Percentiles rank a stretch among this genome's conserved stretches.
Evolutionary conservation across 2,888 invertebrate species (phyloP).

Genomic region (Zaprionus lineosus): DNA sequence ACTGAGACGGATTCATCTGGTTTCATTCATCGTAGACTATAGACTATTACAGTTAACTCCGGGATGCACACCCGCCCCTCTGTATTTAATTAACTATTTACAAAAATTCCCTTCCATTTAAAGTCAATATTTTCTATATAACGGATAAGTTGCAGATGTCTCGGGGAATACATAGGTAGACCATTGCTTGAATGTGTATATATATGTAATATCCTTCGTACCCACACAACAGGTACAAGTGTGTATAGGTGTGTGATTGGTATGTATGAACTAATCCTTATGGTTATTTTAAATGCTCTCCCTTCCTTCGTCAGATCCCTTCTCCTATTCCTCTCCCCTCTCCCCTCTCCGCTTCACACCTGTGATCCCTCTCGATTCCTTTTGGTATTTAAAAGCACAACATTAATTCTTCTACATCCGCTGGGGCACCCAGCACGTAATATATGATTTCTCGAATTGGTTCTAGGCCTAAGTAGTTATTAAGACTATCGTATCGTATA

Average conservation of each 20-base stretch:
- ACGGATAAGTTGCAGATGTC: too few relatives aligned
- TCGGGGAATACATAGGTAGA: too few relatives aligned
- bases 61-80: too few relatives aligned
- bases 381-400: constrained; percentile 56
- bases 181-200: too few relatives aligned
- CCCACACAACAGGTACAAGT: constrained; percentile 72
- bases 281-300: constrained; percentile 25
- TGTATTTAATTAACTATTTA: too few relatives aligned
- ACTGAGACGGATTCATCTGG: constrained; percentile 50
- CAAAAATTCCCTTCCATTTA: too few relatives aligned
- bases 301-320: too few relatives aligned
- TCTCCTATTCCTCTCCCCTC: background rate
- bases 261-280: constrained; percentile 29
- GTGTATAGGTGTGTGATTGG: constrained; percentile 27
- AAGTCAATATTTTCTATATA: too few relatives aligned
- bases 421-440: constrained; percentile 44
- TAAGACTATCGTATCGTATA: constrained; percentile 35
- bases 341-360: background rate
- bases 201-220: too few relatives aligned
- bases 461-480: constrained; percentile 46
- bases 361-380: background rate
- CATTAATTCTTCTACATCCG: constrained; percentile 65
- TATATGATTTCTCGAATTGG: constrained; percentile 32
- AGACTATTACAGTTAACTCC: too few relatives aligned
- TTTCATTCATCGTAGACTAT: too few relatives aligned